Percentiles rank a stretch among this genome's conserved stretches.
phyloP scores from a whole-genome alignment of 2,888 invertebrate species.

The Dryobota labecula region DNA sequence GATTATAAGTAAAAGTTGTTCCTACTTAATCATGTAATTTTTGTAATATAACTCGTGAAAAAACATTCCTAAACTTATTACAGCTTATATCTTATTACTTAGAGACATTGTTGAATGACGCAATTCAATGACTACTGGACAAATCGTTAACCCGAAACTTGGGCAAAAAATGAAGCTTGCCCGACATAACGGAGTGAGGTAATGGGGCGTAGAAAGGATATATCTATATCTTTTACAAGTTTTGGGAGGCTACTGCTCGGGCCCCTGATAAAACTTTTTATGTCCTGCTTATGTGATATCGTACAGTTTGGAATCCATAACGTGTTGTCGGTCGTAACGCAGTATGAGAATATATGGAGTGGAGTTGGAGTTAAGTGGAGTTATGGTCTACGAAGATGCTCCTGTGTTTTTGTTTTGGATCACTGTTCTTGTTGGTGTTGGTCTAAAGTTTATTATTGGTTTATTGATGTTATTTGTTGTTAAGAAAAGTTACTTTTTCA shows the following conservation, averaged over 20 bases:
- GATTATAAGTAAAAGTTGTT: neutral
- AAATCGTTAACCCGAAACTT: constrained; percentile 76
- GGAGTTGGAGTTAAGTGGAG: constrained; percentile 44
- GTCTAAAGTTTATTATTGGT: constrained; percentile 34
- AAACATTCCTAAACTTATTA: neutral
- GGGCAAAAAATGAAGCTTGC: constrained; percentile 70
- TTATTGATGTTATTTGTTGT: constrained; percentile 17
- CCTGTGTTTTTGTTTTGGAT: constrained; percentile 51
- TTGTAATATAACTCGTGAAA: neutral
- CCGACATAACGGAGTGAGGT: constrained; percentile 72
- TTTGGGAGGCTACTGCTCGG: constrained; percentile 76
- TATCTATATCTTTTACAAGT: constrained; percentile 80
- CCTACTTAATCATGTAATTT: neutral
- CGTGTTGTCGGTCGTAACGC: constrained; percentile 58
- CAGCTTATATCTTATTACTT: constrained; percentile 25
- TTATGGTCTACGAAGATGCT: constrained; percentile 44
- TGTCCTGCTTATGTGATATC: constrained; percentile 84
- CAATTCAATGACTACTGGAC: constrained; percentile 63
- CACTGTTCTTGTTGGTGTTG: constrained; percentile 42
- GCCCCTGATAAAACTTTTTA: constrained; percentile 88
- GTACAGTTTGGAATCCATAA: constrained; percentile 82
- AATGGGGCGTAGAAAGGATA: constrained; percentile 85
- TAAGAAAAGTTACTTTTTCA: neutral
- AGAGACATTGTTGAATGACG: constrained; percentile 60
- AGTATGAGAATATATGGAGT: constrained; percentile 59